phyloP scores from a whole-genome alignment of 2,797 vertebrate species.

The Philypnodon macrostomus region DNA sequence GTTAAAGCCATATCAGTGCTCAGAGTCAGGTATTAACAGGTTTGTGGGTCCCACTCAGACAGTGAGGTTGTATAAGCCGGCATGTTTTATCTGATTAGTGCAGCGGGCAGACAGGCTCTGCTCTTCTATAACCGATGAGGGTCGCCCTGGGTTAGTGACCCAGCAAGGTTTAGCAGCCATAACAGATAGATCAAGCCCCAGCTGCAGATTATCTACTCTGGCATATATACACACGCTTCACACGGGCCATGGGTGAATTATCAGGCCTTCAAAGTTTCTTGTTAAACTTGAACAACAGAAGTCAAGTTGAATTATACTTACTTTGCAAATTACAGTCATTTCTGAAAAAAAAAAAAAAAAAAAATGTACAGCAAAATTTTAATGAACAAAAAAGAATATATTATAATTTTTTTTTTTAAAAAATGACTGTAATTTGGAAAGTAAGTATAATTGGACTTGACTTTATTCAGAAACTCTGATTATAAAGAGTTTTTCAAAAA shows the following conservation, averaged over 20 bases:
- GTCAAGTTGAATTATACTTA: no score
- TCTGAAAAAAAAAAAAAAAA: no score
- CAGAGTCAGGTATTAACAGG: slow-evolving; percentile 39
- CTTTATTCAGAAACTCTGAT: no score
- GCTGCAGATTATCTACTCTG: slow-evolving; percentile 47
- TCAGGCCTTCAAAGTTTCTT: slow-evolving; percentile 1
- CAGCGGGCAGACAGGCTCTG: slow-evolving; percentile 27
- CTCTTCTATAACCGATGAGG: slow-evolving; percentile 45
- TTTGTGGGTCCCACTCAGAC: slow-evolving; percentile 42
- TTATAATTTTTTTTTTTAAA: no score
- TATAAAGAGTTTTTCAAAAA: no score
- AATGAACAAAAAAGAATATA: no score
- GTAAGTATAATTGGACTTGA: no score
- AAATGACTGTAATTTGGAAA: no score
- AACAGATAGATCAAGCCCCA: slow-evolving; percentile 35
- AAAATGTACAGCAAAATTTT: no score
- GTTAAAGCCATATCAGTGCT: slow-evolving; percentile 36
- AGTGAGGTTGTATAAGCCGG: slow-evolving; percentile 43
- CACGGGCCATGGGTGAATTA: slow-evolving; percentile 17
- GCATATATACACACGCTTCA: slow-evolving; percentile 14
- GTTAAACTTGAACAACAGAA: no score
- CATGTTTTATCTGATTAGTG: slow-evolving; percentile 64
- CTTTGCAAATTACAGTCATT: no score
- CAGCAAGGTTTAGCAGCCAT: slow-evolving; percentile 32
- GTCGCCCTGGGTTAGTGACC: slow-evolving; percentile 33